These are phyloP conservation scores for Ypsolopha sequella DNA, from an alignment of 2,888 invertebrate species.

Conservation along the genomic window DNA sequence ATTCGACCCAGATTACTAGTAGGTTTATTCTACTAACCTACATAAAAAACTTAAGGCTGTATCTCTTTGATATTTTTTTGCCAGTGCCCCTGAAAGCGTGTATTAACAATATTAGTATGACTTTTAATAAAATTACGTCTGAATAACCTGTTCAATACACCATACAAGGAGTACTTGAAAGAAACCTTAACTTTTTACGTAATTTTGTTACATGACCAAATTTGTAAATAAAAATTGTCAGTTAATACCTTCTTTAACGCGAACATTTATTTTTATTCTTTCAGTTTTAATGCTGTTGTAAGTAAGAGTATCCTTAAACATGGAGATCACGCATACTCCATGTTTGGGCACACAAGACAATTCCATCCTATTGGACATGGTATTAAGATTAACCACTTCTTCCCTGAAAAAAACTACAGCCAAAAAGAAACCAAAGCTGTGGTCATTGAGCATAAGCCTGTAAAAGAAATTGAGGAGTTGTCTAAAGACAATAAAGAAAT, in stretches of 20 bases:
- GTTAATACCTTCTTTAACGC: no score
- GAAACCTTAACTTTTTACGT: neutral
- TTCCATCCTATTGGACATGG: conserved; percentile 43
- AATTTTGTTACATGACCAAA: neutral
- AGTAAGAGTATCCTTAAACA: conserved; percentile 57
- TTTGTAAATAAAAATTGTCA: no score
- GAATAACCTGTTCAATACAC: no score
- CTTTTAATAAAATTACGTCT: no score
- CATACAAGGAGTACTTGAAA: no score
- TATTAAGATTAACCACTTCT: conserved; percentile 51
- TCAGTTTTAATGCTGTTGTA: conserved; percentile 70
- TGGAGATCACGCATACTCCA: conserved; percentile 40
- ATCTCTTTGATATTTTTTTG: no score
- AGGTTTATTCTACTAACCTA: no score
- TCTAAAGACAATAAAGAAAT: conserved; percentile 8
- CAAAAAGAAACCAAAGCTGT: conserved; percentile 13
- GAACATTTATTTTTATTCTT: conserved; percentile 6
- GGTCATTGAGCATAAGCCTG: conserved; percentile 24
- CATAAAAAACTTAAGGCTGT: no score
- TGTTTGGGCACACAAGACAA: conserved; percentile 41
- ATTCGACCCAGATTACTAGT: no score
- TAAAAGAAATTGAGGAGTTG: conserved; percentile 21
- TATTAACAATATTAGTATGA: no score
- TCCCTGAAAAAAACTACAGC: conserved; percentile 35
- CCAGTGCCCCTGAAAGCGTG: no score